Percentiles rank a stretch among this genome's conserved stretches.
These are phyloP conservation scores for Anolis sagrei DNA, from an alignment of 2,113 vertebrate species.

Conservation along the genomic window DNA sequence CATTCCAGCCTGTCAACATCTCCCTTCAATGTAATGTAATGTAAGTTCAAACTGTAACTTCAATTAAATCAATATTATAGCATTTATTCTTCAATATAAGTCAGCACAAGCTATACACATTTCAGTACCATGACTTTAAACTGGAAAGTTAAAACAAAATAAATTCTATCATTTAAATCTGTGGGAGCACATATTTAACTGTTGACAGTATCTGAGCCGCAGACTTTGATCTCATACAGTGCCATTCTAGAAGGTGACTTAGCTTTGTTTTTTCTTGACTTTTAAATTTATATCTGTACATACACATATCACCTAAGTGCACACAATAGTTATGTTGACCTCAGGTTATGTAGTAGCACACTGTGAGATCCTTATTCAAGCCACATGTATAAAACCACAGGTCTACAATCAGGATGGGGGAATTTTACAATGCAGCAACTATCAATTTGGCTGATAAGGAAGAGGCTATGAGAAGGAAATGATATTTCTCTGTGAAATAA, in stretches of 20 bases:
- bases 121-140: neutral
- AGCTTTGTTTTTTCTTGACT: neutral
- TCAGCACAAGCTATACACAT: neutral
- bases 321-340: neutral
- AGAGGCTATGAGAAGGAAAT: conserved; percentile 30
- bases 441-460: conserved; percentile 47
- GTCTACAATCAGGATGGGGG: too few species aligned
- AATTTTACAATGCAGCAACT: conserved; percentile 34
- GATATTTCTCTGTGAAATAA: conserved; percentile 54
- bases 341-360: neutral
- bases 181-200: neutral
- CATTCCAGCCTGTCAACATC: too few species aligned
- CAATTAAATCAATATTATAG: too few species aligned
- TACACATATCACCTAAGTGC: neutral
- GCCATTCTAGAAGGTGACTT: neutral
- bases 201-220: neutral
- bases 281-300: neutral
- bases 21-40: too few species aligned
- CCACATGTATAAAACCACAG: too few species aligned
- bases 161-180: neutral
- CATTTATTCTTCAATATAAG: neutral
- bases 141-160: neutral
- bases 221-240: neutral
- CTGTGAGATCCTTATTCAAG: too few species aligned
- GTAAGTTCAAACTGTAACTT: too few species aligned